phyloP scores from a whole-genome alignment of 2,888 invertebrate genomes.

The Cordilura impudica region DNA sequence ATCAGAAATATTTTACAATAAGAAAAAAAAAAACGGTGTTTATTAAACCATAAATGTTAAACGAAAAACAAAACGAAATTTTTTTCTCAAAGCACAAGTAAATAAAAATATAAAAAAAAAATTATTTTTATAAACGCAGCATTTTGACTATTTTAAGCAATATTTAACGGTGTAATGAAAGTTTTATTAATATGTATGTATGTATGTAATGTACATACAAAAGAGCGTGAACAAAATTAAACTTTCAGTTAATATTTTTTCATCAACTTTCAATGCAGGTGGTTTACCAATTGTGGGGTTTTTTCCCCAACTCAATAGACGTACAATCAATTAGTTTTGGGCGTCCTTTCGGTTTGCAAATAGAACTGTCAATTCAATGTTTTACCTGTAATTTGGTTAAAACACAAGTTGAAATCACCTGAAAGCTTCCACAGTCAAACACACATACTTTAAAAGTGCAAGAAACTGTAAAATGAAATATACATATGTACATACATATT shows the following conservation, averaged over 20 bases:
- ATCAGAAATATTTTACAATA: neutral
- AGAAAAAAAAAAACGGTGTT: neutral
- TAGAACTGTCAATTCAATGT: neutral
- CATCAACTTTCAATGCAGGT: neutral
- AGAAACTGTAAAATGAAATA: neutral
- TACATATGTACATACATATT: too few species aligned
- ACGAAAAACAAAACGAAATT: neutral
- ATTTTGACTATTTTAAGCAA: neutral
- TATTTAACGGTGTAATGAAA: slow-evolving; percentile 16
- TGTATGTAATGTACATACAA: too few species aligned
- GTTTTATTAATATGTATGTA: slow-evolving; percentile 4
- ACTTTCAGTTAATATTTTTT: neutral
- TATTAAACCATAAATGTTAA: too few species aligned
- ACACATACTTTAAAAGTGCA: neutral
- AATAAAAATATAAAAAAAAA: neutral
- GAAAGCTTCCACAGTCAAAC: neutral
- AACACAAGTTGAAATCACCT: neutral
- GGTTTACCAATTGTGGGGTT: neutral
- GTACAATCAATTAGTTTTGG: neutral
- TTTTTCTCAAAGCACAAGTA: neutral
- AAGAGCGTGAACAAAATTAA: neutral
- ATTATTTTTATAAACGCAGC: neutral
- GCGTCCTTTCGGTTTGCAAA: neutral
- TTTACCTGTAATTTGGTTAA: neutral
- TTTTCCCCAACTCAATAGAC: neutral